Percentiles rank a stretch among this genome's conserved stretches.
These are phyloP conservation scores for Nyleta sp. DNA, from an alignment of 2,888 invertebrate species.

Conservation along the genomic window DNA sequence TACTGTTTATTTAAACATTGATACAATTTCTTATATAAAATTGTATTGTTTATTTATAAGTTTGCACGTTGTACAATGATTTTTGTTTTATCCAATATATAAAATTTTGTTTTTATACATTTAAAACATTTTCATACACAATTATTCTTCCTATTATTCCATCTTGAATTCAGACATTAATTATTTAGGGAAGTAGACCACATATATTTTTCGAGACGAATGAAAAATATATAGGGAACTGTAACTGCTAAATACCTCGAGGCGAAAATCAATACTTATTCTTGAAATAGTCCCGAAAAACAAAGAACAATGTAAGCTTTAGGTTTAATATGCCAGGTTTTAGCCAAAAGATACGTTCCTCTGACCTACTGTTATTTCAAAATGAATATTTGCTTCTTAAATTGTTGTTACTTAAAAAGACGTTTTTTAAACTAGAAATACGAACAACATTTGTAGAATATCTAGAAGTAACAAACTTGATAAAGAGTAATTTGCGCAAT, in stretches of 20 bases:
- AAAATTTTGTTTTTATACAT: too few relatives aligned
- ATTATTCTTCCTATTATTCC: too few relatives aligned
- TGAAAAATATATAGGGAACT: slow-evolving; percentile 43
- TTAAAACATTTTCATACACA: not conserved
- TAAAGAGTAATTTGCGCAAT: too few relatives aligned
- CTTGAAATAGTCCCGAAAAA: slow-evolving; percentile 39
- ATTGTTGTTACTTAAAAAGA: too few relatives aligned
- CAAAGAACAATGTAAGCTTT: slow-evolving; percentile 29
- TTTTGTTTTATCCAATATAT: too few relatives aligned
- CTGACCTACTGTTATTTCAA: not conserved
- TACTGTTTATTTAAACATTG: too few relatives aligned
- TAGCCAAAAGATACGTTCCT: not conserved
- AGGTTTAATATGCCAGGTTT: slow-evolving; percentile 14
- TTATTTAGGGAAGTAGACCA: slow-evolving; percentile 16
- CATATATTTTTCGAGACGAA: slow-evolving; percentile 28
- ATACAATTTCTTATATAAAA: too few relatives aligned
- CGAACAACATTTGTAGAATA: too few relatives aligned
- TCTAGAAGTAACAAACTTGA: too few relatives aligned
- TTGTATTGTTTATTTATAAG: too few relatives aligned
- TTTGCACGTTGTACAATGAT: too few relatives aligned
- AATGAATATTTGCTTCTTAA: not conserved
- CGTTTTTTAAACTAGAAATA: not conserved
- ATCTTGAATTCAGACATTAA: too few relatives aligned
- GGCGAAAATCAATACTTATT: slow-evolving; percentile 45
- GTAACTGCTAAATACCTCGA: slow-evolving; percentile 30